Percentiles rank a stretch among this genome's conserved stretches.
phyloP scores from a whole-genome alignment of 2,797 vertebrate species.

The Semotilus atromaculatus region DNA sequence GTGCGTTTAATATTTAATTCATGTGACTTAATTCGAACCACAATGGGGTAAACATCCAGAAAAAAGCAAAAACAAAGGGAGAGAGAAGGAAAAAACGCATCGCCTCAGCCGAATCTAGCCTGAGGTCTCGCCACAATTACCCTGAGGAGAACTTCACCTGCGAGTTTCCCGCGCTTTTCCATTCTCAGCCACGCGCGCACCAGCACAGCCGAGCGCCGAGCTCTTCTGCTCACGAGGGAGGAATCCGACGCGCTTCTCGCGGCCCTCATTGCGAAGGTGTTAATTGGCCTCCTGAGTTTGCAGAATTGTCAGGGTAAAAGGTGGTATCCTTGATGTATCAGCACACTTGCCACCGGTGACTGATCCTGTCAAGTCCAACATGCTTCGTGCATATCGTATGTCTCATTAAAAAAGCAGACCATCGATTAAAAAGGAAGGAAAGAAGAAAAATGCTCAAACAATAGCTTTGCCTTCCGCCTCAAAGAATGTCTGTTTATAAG shows the following conservation, averaged over 20 bases:
- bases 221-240: constrained; percentile 75
- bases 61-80: constrained; percentile 65
- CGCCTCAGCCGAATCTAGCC: constrained; percentile 74
- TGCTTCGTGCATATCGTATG: constrained; percentile 84
- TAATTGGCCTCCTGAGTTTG: constrained; percentile 91
- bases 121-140: constrained; percentile 79
- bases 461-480: constrained; percentile 43
- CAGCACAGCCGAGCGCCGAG: constrained; percentile 70
- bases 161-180: constrained; percentile 66
- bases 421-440: constrained; percentile 57
- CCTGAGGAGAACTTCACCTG: constrained; percentile 76
- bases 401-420: constrained; percentile 83
- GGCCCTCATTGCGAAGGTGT: constrained; percentile 83
- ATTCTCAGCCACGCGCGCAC: constrained; percentile 64
- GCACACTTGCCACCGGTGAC: constrained; percentile 89
- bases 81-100: constrained; percentile 66
- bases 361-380: constrained; percentile 82
- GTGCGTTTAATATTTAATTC: constrained; percentile 81
- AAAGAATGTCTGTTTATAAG: constrained; percentile 66
- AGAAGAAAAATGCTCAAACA: constrained; percentile 26
- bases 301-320: constrained; percentile 87
- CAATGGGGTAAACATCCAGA: constrained; percentile 53
- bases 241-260: constrained; percentile 83
- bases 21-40: constrained; percentile 62
- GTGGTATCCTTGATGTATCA: constrained; percentile 93